Evolutionary conservation across 92 coral and sea anemone species (phyloP).

Genomic region (Palythoa grandis): DNA sequence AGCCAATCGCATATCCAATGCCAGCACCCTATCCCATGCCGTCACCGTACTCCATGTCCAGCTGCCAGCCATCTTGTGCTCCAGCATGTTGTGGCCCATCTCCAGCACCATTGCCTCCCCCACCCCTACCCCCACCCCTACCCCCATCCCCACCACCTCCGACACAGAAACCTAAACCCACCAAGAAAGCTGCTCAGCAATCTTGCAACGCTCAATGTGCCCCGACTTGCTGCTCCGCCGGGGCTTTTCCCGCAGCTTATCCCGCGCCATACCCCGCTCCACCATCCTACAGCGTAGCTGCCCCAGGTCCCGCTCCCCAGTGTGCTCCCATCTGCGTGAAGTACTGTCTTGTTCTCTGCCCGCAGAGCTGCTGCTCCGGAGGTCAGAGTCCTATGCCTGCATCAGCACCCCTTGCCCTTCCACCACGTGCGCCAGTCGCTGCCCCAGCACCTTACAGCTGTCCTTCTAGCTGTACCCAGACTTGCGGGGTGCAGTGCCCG

Average conservation of each 20-base stretch:
- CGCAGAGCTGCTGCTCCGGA: slow-evolving; percentile 77
- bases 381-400: slow-evolving; percentile 47
- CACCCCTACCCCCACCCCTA: slow-evolving; percentile 57
- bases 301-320: slow-evolving; percentile 27
- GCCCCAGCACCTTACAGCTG: slow-evolving; percentile 54
- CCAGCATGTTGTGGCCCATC: slow-evolving; percentile 75
- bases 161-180: slow-evolving; percentile 58
- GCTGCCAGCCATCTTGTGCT: slow-evolving; percentile 76
- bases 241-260: slow-evolving; percentile 58
- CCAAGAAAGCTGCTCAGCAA: slow-evolving; percentile 35
- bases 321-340: slow-evolving; percentile 85
- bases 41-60: slow-evolving; percentile 36
- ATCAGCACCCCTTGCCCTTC: slow-evolving; percentile 21
- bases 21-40: slow-evolving; percentile 58
- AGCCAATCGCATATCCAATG: slow-evolving; percentile 63
- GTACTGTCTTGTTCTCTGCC: slow-evolving; percentile 86
- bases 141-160: slow-evolving; percentile 52
- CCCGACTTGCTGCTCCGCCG: slow-evolving; percentile 76
- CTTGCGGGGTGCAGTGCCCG: slow-evolving; percentile 80
- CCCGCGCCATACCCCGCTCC: slow-evolving; percentile 58
- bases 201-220: slow-evolving; percentile 71
- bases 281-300: slow-evolving; percentile 49
- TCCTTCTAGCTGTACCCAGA: slow-evolving; percentile 78
- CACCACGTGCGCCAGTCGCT: slow-evolving; percentile 33
- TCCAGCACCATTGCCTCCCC: slow-evolving; percentile 56